Evolutionary conservation across 2,888 invertebrate genomes (phyloP).

Genomic region (Anthoptus insignis): DNA sequence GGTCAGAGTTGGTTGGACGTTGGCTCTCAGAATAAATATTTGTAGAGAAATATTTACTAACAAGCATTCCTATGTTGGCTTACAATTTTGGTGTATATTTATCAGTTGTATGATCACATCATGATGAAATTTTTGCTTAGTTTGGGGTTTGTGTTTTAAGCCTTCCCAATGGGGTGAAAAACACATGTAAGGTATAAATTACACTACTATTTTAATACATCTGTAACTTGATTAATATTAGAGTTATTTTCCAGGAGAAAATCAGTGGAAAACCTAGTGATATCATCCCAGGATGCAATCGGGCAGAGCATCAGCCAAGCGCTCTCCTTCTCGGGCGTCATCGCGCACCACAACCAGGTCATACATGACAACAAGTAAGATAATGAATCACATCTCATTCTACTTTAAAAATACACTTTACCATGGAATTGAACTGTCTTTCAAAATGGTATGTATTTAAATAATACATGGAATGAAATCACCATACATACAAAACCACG

Average conservation of each 20-base stretch:
- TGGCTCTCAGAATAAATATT: too few species aligned
- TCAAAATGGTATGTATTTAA: not conserved
- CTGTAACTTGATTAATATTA: not conserved
- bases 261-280: slow-evolving; percentile 89
- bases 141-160: too few species aligned
- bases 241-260: slow-evolving; percentile 82
- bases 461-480: too few species aligned
- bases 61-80: too few species aligned
- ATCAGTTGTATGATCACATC: too few species aligned
- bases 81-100: too few species aligned
- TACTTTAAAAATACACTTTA: not conserved
- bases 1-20: too few species aligned
- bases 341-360: slow-evolving; percentile 80
- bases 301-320: slow-evolving; percentile 89
- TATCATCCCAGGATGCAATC: slow-evolving; percentile 89
- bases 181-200: too few species aligned
- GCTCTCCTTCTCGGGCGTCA: slow-evolving; percentile 84
- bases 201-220: not conserved
- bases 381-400: not conserved
- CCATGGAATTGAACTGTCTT: not conserved
- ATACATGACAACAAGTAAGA: slow-evolving; percentile 77
- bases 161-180: too few species aligned
- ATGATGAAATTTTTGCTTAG: too few species aligned
- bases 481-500: too few species aligned
- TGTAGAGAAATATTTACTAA: too few species aligned